A percentile compares a stretch with the other conserved stretches of the same genome.
Conservation (phyloP, 2,113 vertebrate genomes). For the Pedionomus torquatus region DNA sequence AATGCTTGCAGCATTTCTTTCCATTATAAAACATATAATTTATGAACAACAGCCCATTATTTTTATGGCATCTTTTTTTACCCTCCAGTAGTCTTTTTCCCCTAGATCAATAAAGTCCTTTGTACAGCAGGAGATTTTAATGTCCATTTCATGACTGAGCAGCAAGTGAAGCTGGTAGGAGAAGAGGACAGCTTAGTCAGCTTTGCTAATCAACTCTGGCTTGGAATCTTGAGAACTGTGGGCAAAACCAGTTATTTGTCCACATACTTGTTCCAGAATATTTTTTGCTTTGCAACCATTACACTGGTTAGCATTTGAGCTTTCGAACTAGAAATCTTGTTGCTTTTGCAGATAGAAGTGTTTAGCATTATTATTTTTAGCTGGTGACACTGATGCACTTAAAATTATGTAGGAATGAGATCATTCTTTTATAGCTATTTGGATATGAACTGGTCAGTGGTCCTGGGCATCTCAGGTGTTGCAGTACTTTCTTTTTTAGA, state of each 20-base stretch:
- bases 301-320: not conserved
- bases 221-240: not conserved
- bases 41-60: not conserved
- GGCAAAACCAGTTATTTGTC: not conserved
- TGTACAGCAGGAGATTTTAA: constrained; percentile 10
- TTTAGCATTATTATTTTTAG: not conserved
- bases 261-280: not conserved
- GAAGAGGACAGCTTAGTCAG: not conserved
- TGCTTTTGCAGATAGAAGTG: not conserved
- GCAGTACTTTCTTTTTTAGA: not conserved
- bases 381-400: not conserved
- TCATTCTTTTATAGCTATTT: not conserved
- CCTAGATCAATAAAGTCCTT: not conserved
- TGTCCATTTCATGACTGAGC: not conserved
- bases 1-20: not conserved
- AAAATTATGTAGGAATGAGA: not conserved
- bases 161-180: not conserved
- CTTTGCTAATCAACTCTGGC: not conserved
- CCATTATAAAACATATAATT: not conserved
- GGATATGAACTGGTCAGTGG: not conserved
- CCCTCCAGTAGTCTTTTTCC: not conserved
- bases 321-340: not conserved
- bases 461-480: not conserved
- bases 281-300: not conserved
- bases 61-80: not conserved